Conservation (phyloP, 2,113 vertebrate species). For the Tychaedon coryphoeus region DNA sequence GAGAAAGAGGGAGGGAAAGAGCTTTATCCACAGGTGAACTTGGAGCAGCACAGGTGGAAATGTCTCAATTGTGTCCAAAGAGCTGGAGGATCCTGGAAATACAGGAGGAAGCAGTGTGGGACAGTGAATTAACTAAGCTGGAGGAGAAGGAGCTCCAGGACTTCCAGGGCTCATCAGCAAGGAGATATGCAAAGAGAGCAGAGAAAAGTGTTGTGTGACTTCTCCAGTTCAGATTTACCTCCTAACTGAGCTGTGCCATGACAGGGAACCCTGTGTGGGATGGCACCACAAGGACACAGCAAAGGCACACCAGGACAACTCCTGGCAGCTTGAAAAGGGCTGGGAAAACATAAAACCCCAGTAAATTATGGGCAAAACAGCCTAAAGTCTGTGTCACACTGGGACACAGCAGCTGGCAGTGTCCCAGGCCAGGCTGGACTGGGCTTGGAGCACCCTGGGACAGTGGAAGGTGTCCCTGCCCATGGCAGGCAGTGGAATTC, state of each 20-base stretch:
- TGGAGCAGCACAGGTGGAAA: background rate
- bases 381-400: background rate
- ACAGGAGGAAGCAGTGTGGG: background rate
- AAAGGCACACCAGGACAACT: background rate
- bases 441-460: background rate
- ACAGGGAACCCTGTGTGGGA: rapidly evolving
- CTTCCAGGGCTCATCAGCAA: background rate
- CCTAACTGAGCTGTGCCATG: background rate
- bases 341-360: background rate
- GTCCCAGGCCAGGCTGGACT: background rate
- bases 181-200: background rate
- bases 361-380: background rate
- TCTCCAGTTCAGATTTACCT: background rate
- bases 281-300: background rate
- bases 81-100: background rate
- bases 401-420: background rate
- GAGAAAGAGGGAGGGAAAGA: background rate
- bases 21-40: background rate
- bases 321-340: background rate
- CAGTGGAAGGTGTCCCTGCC: background rate
- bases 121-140: background rate
- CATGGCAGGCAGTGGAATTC: background rate
- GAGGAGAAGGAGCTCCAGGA: background rate
- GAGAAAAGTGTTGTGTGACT: background rate
- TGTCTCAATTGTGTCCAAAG: background rate